Conservation (phyloP, 2,888 invertebrate species). For the Zhengitettix transpicula region DNA sequence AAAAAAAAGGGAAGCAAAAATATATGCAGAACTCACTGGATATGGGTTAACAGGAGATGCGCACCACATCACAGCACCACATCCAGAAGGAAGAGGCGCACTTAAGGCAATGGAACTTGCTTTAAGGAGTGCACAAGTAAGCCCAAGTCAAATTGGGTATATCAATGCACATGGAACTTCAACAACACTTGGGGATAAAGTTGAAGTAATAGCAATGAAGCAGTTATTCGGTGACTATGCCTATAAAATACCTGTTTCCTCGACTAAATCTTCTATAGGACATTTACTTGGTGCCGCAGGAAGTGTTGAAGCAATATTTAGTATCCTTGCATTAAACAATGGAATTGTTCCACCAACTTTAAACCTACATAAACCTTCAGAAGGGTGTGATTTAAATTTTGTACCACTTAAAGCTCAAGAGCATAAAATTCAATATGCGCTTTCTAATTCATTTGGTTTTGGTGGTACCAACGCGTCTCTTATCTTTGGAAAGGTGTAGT, state of each 20-base stretch:
- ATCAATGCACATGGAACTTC: slow-evolving; percentile 40
- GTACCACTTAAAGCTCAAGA: too few relatives aligned
- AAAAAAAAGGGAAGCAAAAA: slow-evolving; percentile 19
- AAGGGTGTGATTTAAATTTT: too few relatives aligned
- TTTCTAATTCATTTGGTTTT: too few relatives aligned
- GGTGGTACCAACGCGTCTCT: too few relatives aligned
- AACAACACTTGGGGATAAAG: slow-evolving; percentile 32
- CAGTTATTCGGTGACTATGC: background rate
- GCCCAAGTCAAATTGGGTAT: slow-evolving; percentile 22
- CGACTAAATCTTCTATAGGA: background rate
- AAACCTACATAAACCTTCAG: too few relatives aligned
- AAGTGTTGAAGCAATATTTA: too few relatives aligned
- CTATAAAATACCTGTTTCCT: background rate
- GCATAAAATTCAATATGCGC: too few relatives aligned
- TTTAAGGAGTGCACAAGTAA: slow-evolving; percentile 22
- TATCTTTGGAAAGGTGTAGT: too few relatives aligned
- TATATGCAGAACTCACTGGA: slow-evolving; percentile 29
- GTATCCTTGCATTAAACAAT: too few relatives aligned
- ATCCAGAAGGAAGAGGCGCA: slow-evolving; percentile 30
- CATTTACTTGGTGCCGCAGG: background rate
- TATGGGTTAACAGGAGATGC: slow-evolving; percentile 35
- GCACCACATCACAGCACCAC: slow-evolving; percentile 33
- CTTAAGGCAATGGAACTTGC: slow-evolving; percentile 26
- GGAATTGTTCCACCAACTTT: too few relatives aligned
- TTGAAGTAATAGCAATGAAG: slow-evolving; percentile 15